Conservation (phyloP, 2,113 vertebrate genomes). For the Clarias magur region DNA sequence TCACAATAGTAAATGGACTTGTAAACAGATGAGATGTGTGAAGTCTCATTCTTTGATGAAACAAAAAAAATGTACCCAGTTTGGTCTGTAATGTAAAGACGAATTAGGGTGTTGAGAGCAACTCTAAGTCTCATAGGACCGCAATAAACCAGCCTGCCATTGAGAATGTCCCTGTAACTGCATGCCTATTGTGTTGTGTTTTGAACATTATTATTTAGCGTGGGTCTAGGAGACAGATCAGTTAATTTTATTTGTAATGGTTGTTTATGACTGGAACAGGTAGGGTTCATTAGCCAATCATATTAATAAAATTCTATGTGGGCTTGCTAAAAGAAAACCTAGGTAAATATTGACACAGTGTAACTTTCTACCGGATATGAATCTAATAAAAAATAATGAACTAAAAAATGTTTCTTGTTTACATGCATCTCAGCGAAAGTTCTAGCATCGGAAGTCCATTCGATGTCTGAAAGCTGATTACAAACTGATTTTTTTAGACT, state of each 20-base stretch:
- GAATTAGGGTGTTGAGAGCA: background rate
- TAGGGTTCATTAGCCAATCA: background rate
- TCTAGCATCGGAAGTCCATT: background rate
- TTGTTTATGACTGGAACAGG: background rate
- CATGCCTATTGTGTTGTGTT: background rate
- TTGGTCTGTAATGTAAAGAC: background rate
- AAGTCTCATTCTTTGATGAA: background rate
- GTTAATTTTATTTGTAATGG: no score
- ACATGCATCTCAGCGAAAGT: background rate
- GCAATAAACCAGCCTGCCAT: background rate
- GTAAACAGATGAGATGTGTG: background rate
- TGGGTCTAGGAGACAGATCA: no score
- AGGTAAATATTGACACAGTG: background rate
- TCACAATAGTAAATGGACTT: background rate
- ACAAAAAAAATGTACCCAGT: background rate
- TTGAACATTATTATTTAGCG: background rate
- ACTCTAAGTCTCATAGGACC: background rate
- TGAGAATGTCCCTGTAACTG: background rate
- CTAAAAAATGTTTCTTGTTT: background rate
- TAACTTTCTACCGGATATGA: background rate
- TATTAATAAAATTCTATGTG: background rate
- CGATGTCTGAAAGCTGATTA: background rate
- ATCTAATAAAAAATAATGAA: background rate
- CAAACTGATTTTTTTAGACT: background rate
- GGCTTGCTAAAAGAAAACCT: background rate